Evolutionary conservation across 2,888 invertebrate species (phyloP), one percentile per base, ranked within the genome.

Genomic region (Nomada fabriciana): DNA sequence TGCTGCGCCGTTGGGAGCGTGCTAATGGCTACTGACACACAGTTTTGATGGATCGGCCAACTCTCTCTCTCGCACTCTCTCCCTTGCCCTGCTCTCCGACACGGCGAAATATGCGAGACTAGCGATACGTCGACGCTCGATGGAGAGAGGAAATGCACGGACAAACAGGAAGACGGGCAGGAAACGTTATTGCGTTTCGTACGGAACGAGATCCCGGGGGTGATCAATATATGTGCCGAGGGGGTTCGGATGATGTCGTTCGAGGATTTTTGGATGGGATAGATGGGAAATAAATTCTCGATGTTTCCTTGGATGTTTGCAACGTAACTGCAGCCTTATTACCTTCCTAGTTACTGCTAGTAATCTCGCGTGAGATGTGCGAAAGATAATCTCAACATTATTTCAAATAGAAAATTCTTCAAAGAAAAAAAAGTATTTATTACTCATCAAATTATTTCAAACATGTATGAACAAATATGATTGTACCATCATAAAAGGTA

Each of bases 1-100:
- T 86, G 89, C 89, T 79, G 85, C 88, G 89, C 91, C 91, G 90
- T 86, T 94, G 94, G 94, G 94, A 95, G 95, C 94, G 94, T 94
- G 94, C 95, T 95, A 95, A 95, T 95, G 95, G 95, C 95, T 95
- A 95, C 95, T 95, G 95, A 95, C 95, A 95, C 94, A 94, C 94
- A 94, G 94, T 94, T 94, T 95, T 95, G 95, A 95, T 95, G 95
- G 95, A 95, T 95, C 94, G 94, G 92, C 89, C 88, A 89, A 88
- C 88, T 88, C 89, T 90, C 90, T 91, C 91, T 89, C 89, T 20
- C 23, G 55, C 53, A 20, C 88, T 64, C 55, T 87, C 36, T 36
- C 91, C 89, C 89, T 20, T 25, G 57, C 36, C 85, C 87, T 87
- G 88, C 83, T 84, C 88, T 82, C 87, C 84, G 82, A 67, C 77